Percentiles rank a stretch among this genome's conserved stretches.
Conservation (phyloP, 2,113 vertebrate species). For the Zosterops borbonicus region DNA sequence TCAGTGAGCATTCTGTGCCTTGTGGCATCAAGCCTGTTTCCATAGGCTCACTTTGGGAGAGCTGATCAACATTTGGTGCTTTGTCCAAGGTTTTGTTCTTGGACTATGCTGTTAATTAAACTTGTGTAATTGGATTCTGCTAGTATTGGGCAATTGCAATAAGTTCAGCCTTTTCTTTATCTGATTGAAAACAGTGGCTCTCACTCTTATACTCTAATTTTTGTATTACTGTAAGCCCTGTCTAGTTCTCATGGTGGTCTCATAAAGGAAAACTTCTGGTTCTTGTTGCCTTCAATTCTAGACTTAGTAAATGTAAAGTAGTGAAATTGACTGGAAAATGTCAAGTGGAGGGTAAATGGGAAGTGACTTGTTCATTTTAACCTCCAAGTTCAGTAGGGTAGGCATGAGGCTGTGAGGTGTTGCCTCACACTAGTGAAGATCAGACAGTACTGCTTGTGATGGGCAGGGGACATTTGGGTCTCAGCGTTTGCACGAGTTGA, state of each 20-base stretch:
- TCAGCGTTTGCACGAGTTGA: not conserved
- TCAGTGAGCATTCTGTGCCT: not conserved
- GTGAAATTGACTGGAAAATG: not conserved
- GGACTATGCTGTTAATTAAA: not conserved
- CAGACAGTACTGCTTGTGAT: fast-evolving
- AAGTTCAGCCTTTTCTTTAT: not conserved
- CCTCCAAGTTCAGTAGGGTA: fast-evolving
- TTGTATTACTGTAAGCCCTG: not conserved
- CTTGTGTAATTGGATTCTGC: not conserved
- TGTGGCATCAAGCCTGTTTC: not conserved
- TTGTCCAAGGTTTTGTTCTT: not conserved
- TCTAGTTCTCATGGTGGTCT: not conserved
- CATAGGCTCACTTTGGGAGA: not conserved
- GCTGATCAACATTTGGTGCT: not conserved
- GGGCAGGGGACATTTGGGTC: not conserved
- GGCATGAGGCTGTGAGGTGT: not conserved
- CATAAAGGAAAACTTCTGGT: not conserved
- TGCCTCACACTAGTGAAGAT: not conserved
- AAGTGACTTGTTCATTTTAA: not conserved
- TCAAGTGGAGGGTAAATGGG: not conserved
- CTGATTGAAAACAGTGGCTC: not conserved
- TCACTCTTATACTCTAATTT: not conserved
- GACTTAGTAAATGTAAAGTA: not conserved
- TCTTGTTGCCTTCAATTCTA: not conserved
- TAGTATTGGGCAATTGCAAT: not conserved